A percentile compares a stretch with the other conserved stretches of the same genome.
phyloP scores from a whole-genome alignment of 2,888 invertebrate genomes.

The Brachypalpus laphriformis region DNA sequence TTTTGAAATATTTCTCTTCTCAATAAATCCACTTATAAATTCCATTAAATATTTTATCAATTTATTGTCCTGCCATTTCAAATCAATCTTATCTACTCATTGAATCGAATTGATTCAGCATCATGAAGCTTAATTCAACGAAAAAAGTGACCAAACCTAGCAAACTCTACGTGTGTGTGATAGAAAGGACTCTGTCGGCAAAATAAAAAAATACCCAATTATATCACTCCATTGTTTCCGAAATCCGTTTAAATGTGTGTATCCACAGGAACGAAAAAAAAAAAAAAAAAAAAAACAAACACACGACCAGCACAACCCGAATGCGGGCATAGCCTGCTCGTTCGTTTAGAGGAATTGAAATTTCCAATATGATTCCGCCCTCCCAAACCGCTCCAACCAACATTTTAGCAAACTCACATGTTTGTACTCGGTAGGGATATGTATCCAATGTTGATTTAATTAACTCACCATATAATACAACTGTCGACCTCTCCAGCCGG shows the following conservation, averaged over 20 bases:
- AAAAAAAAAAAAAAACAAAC: background rate
- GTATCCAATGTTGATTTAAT: constrained; percentile 68
- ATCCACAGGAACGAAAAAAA: background rate
- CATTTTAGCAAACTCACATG: constrained; percentile 48
- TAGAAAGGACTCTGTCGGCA: constrained; percentile 13
- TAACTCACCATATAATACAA: constrained; percentile 61
- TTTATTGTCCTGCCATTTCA: constrained; percentile 75
- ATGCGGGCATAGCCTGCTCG: background rate
- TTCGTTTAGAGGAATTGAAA: constrained; percentile 20
- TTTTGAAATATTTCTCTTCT: background rate
- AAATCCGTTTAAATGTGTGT: constrained; percentile 58
- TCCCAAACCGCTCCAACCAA: background rate
- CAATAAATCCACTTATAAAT: constrained; percentile 58
- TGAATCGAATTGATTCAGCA: constrained; percentile 63
- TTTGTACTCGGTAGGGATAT: constrained; percentile 34
- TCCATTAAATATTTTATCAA: constrained; percentile 78
- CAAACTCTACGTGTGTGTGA: constrained; percentile 4
- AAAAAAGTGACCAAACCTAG: background rate
- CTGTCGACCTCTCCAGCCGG: constrained; percentile 19
- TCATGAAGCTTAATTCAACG: constrained; percentile 49
- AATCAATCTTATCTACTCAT: constrained; percentile 66
- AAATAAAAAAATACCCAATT: constrained; percentile 52
- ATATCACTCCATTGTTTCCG: constrained; percentile 63
- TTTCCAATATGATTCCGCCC: constrained; percentile 31
- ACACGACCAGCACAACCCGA: background rate